Evolutionary conservation across 2,113 vertebrate species (phyloP).

Genomic region (Archocentrus centrarchus): DNA sequence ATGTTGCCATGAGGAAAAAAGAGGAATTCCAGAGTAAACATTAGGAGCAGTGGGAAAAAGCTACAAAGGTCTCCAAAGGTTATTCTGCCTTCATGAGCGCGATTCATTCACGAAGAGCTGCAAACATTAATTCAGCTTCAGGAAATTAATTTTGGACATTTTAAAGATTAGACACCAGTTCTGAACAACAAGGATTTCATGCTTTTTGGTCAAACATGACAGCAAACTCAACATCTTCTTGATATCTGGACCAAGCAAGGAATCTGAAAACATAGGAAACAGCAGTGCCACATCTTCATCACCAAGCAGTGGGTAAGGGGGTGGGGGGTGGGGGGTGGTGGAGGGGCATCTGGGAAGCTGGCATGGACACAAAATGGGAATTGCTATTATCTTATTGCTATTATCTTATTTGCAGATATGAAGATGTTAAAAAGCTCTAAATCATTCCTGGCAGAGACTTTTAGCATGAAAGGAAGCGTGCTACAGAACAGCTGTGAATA

Average conservation of each 20-base stretch:
- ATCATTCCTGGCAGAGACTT: neutral
- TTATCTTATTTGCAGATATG: neutral
- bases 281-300: neutral
- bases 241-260: neutral
- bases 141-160: too few species aligned
- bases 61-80: neutral
- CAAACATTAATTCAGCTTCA: neutral
- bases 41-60: neutral
- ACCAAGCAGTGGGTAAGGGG: too few species aligned
- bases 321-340: too few species aligned
- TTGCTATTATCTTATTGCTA: neutral
- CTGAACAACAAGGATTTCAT: neutral
- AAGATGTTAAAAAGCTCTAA: neutral
- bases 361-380: neutral
- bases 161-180: neutral
- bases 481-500: constrained; percentile 30
- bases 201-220: accelerated
- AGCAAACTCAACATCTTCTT: neutral
- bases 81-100: neutral
- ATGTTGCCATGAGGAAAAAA: constrained; percentile 57
- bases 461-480: neutral
- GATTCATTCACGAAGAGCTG: neutral
- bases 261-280: neutral
- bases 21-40: constrained; percentile 60
- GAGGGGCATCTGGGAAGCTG: neutral